Conservation (phyloP, 2,888 invertebrate genomes). For the Embidobia sp. region DNA sequence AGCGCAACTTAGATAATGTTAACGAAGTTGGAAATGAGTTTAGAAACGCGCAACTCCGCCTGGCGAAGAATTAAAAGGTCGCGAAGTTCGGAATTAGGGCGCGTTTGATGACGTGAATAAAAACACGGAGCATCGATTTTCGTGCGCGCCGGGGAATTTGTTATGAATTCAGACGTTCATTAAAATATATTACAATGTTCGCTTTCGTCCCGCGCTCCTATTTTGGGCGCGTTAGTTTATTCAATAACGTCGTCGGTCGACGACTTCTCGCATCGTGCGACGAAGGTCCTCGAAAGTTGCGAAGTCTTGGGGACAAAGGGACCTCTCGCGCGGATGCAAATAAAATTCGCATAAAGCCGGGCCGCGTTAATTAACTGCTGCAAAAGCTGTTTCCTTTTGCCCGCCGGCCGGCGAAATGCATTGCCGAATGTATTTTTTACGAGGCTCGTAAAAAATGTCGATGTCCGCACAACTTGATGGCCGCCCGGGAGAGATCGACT, state of each 20-base stretch:
- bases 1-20: conserved; percentile 8
- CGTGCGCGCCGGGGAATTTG: conserved; percentile 5
- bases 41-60: conserved; percentile 1
- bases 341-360: conserved; percentile 32
- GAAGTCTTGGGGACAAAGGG: conserved; percentile 31
- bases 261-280: conserved; percentile 24
- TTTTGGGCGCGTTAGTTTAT: conserved; percentile 32
- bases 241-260: conserved; percentile 31
- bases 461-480: conserved; percentile 47
- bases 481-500: conserved; percentile 37
- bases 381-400: no score
- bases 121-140: conserved; percentile 9
- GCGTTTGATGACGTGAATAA: conserved; percentile 10
- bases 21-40: conserved; percentile 17
- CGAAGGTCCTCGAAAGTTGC: conserved; percentile 28
- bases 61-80: conserved; percentile 12
- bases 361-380: conserved; percentile 21
- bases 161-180: conserved; percentile 25
- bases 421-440: conserved; percentile 50
- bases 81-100: conserved; percentile 1
- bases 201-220: background rate
- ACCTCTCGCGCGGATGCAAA: conserved; percentile 22
- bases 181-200: conserved; percentile 15
- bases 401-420: conserved; percentile 37
- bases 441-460: conserved; percentile 47